These are phyloP conservation scores for Mellivora capensis DNA, from an alignment of 2,113 vertebrate species.

Conservation along the genomic window DNA sequence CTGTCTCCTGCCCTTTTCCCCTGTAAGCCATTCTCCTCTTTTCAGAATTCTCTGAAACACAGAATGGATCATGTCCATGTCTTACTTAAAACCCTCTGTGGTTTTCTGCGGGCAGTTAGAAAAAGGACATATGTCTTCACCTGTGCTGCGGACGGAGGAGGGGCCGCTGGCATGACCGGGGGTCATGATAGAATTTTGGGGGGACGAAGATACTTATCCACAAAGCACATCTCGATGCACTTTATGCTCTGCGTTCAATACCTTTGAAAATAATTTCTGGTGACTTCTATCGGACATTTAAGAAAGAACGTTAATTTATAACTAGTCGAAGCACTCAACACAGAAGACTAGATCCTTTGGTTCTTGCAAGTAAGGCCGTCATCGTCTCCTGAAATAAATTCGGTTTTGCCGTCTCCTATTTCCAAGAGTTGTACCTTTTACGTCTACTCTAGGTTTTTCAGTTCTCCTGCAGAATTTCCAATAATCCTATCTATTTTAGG, in stretches of 20 bases:
- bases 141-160: too few species aligned
- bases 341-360: not conserved
- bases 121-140: not conserved
- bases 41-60: not conserved
- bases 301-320: not conserved
- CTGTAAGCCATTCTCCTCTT: not conserved
- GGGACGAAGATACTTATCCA: fast-evolving
- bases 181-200: too few species aligned
- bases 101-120: not conserved
- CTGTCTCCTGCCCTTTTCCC: not conserved
- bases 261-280: not conserved
- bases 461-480: not conserved
- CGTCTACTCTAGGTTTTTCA: not conserved
- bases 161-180: fast-evolving
- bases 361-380: too few species aligned
- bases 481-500: too few species aligned
- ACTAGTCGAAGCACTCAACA: fast-evolving
- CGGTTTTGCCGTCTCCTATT: not conserved
- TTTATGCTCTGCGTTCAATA: not conserved
- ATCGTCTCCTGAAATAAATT: not conserved
- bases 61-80: not conserved
- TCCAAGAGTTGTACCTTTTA: too few species aligned
- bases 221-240: fast-evolving
- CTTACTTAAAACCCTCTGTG: not conserved
- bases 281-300: not conserved